Evolutionary conservation across 1,140 invertebrate genomes (phyloP).

Genomic region (Neodiprion virginianus): DNA sequence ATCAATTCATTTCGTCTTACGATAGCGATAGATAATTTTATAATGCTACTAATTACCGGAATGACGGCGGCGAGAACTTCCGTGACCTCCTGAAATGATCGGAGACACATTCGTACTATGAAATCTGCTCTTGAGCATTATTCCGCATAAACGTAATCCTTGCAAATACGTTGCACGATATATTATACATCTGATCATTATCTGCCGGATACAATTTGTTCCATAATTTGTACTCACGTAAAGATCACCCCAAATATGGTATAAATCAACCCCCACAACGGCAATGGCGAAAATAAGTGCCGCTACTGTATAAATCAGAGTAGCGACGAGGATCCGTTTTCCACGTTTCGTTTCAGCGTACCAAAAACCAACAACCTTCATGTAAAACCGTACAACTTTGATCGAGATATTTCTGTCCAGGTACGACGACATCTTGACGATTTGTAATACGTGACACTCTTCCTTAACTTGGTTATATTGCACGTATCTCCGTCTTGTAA

Average conservation of each 20-base stretch:
- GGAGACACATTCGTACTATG: constrained; percentile 13
- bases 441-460: background rate
- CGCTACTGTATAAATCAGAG: constrained; percentile 27
- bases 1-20: constrained; percentile 27
- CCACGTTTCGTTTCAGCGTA: constrained; percentile 23
- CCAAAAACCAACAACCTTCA: constrained; percentile 37
- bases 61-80: constrained; percentile 26
- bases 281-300: constrained; percentile 31
- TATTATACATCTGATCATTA: background rate
- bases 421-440: background rate
- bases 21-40: constrained; percentile 33
- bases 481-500: background rate
- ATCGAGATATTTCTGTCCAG: constrained; percentile 29
- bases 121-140: background rate
- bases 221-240: constrained; percentile 29
- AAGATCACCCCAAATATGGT: constrained; percentile 32
- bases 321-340: constrained; percentile 20
- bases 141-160: background rate
- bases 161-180: background rate
- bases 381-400: constrained; percentile 31
- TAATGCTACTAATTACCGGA: constrained; percentile 30
- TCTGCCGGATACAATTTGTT: background rate
- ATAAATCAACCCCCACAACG: constrained; percentile 32
- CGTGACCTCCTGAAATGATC: constrained; percentile 30
- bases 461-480: background rate